phyloP scores from a whole-genome alignment of 1,140 invertebrate genomes.

The Dinothrombium tinctorium region DNA sequence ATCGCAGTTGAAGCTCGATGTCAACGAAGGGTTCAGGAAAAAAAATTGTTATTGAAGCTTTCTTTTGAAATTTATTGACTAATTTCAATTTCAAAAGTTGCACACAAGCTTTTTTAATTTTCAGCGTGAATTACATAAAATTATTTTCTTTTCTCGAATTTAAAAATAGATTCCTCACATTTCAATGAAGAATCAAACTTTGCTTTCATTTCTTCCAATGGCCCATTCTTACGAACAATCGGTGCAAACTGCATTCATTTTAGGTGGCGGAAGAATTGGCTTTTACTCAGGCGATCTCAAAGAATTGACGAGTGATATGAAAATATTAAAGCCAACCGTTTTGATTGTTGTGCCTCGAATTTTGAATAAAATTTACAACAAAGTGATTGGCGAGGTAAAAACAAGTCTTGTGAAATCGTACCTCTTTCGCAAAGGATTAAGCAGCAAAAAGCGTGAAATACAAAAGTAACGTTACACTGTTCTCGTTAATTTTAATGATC shows the following conservation, averaged over 20 bases:
- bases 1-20: no score
- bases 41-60: no score
- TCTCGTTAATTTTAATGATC: neutral
- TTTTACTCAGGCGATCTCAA: conserved; percentile 28
- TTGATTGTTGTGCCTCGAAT: conserved; percentile 79
- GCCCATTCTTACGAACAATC: conserved; percentile 88
- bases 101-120: no score
- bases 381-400: conserved; percentile 35
- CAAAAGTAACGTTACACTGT: conserved; percentile 30
- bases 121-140: no score
- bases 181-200: no score
- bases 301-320: conserved; percentile 26
- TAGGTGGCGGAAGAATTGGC: conserved; percentile 24
- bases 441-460: conserved; percentile 61
- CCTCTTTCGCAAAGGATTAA: conserved; percentile 57
- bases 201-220: conserved; percentile 84
- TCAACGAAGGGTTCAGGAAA: no score
- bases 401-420: conserved; percentile 47
- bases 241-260: conserved; percentile 25
- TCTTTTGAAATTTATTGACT: no score
- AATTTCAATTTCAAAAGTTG: no score
- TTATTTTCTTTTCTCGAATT: no score
- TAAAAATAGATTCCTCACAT: no score
- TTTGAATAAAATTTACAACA: conserved; percentile 77
- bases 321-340: conserved; percentile 25